Evolutionary conservation across 1,140 invertebrate genomes (phyloP).

Genomic region (Alviniconcha marisindica): DNA sequence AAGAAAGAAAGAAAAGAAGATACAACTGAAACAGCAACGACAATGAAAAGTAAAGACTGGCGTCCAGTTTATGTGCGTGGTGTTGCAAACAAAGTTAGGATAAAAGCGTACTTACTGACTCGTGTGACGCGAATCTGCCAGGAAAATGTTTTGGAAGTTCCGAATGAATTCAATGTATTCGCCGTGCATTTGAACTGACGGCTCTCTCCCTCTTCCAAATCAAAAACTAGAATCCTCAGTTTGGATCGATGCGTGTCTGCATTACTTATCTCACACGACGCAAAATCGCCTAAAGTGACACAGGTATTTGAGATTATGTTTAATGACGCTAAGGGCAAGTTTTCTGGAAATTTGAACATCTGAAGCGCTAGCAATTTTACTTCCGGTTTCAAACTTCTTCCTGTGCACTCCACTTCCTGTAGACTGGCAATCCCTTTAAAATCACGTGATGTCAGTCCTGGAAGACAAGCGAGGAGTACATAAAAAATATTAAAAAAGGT

Average conservation of each 20-base stretch:
- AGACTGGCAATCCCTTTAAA: conserved; percentile 24
- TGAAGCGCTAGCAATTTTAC: conserved; percentile 1
- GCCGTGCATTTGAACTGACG: conserved; percentile 10
- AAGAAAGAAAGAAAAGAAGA: too few relatives aligned
- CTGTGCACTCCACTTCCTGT: conserved; percentile 29
- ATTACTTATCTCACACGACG: not conserved
- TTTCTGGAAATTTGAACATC: conserved; percentile 7
- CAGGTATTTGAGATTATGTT: conserved; percentile 3
- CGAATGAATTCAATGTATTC: not conserved
- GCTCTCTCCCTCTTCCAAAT: conserved; percentile 23
- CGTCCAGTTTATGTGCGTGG: too few relatives aligned
- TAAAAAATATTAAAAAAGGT: too few relatives aligned
- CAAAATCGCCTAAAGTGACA: conserved; percentile 18
- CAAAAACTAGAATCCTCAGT: conserved; percentile 7
- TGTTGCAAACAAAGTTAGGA: too few relatives aligned
- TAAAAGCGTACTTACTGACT: conserved; percentile 13
- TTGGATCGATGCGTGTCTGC: not conserved
- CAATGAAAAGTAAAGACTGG: too few relatives aligned
- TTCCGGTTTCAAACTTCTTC: conserved; percentile 14
- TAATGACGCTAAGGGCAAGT: not conserved
- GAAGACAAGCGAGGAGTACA: not conserved
- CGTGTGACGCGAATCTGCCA: not conserved
- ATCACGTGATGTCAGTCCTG: conserved; percentile 22
- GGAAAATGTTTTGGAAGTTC: not conserved
- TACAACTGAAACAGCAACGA: too few relatives aligned